Base-by-base conservation (phyloP, 2,888 invertebrate species). In the Crocallis elinguaria region DNA sequence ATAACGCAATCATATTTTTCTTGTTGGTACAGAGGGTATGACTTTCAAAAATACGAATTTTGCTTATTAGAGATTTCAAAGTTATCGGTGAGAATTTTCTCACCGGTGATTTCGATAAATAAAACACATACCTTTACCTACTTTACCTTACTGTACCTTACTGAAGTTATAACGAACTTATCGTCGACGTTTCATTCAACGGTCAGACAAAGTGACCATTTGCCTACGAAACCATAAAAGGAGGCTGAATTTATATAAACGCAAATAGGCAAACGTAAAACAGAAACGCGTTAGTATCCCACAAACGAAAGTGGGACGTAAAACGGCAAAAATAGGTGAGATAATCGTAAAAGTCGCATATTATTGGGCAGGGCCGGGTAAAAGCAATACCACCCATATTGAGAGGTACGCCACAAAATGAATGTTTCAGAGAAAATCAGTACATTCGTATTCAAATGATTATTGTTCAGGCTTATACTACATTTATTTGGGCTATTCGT, bases 361-460 rank as follows among this genome's bases (percentile, higher is more conserved):
- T 67, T 67, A 69, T 66, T 62, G 59, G 53, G 30, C 52, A 9
- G 43, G 61, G 62, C 49, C 51, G 65, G 59, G 62, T 50, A 43
- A 62, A 57, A 30, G 66, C 69, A 62, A 67, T 66, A 64, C 62
- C 39, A 45, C 54, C 62, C 58, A 67, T 67, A 67, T 66, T 64
- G 65, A 67, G 67, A 67, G 67, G 67, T 65, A 64, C 60, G 57
- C 62, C 60, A 46, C 57, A 33, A 60, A 64, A 64, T 64, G 62
- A 64, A 64, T 64, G 64, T 64, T 53, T 52, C 62, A 60, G 61
- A 70, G 70, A 65, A 86, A 88, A 88, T 88, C 87, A 81, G 86
- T 82, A 84, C 82, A 88, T 89, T 89, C 80, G 77, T 86, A 89
- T 88, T 88, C 88, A 89, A 89, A 89, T 86, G 87, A 86, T 88